Evolutionary conservation across 1,140 invertebrate genomes (phyloP), one percentile per base, ranked within the genome.

Genomic region (Apis laboriosa): DNA sequence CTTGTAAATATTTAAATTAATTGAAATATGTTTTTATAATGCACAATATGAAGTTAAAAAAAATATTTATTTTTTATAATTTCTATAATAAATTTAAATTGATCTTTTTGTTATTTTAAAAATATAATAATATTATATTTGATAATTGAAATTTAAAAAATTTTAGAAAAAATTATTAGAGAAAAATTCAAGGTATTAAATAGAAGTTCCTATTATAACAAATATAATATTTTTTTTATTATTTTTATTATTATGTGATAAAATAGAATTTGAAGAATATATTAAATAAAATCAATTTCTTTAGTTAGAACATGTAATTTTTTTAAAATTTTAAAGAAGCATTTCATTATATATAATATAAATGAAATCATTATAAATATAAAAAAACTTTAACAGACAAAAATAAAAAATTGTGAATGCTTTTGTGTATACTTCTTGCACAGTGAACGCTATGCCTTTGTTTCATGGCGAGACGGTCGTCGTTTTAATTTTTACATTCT

Each of bases 401-500:
- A 19, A 12, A 24, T 28, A 34, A 53, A 66, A 77, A 73, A 34
- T 34, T 34, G 8, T 53, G 64, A 34, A 77, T 24, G 61, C 19
- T 77, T 66, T 64, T 66, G 24, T 24, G 75, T 66, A 55, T n/a
- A 66, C 49, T 77, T 66, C 51, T 19, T 66, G 75, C 15, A 77
- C 63, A 15, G 64, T 68, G 53, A 68, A 77, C 64, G 63, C 24
- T 56, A 55, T 28, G 51, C 63, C 76, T 77, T 77, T 68, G 76
- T 68, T 77, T 77, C 63, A 56, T 68, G 53, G 53, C 63, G 63
- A 77, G 63, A 77, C 64, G 53, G 51, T 77, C 53, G 51, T 53
- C 21, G 63, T 68, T 77, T 77, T 68, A 77, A 77, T 77, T 77
- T 77, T 77, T 77, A 34, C 61, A 66, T 53, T 77, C 61, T n/a